Percentiles rank a stretch among this genome's conserved stretches.
These are phyloP conservation scores for Scleropages formosus DNA, from an alignment of 2,797 vertebrate species.

Conservation along the genomic window DNA sequence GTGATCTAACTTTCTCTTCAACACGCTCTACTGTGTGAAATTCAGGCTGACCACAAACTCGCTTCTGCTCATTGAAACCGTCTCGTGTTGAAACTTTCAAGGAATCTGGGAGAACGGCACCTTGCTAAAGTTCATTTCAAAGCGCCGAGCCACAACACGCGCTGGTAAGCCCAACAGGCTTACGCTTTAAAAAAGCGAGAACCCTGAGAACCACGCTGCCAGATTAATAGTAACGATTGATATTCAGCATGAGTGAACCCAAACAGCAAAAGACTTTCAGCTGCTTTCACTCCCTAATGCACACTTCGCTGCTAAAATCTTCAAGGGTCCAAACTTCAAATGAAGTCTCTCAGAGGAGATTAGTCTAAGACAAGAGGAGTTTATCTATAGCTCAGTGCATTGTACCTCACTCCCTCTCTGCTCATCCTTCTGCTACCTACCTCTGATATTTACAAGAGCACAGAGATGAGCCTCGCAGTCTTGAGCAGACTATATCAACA, in stretches of 20 bases:
- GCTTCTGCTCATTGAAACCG: no score
- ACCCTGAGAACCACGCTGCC: neutral
- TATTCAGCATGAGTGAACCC: slow-evolving; percentile 19
- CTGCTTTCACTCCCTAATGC: slow-evolving; percentile 13
- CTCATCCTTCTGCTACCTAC: slow-evolving; percentile 6
- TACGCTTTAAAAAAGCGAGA: neutral
- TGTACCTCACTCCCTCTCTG: neutral
- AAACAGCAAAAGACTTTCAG: slow-evolving; percentile 2
- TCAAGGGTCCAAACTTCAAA: slow-evolving; percentile 31
- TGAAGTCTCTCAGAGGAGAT: slow-evolving; percentile 27
- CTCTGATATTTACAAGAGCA: slow-evolving; percentile 14
- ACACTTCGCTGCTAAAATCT: slow-evolving; percentile 18
- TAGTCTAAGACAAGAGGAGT: slow-evolving; percentile 26
- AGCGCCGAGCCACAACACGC: neutral
- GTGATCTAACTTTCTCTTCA: neutral
- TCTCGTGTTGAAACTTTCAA: no score
- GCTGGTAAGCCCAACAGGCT: neutral
- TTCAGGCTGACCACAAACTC: neutral
- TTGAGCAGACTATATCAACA: neutral
- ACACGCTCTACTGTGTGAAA: neutral
- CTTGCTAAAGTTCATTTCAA: neutral
- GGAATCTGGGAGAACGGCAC: no score
- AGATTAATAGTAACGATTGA: neutral
- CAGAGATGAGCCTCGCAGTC: slow-evolving; percentile 5
- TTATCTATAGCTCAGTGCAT: slow-evolving; percentile 17